Evolutionary conservation across 2,888 invertebrate species (phyloP).

Genomic region (Patella caerulea): DNA sequence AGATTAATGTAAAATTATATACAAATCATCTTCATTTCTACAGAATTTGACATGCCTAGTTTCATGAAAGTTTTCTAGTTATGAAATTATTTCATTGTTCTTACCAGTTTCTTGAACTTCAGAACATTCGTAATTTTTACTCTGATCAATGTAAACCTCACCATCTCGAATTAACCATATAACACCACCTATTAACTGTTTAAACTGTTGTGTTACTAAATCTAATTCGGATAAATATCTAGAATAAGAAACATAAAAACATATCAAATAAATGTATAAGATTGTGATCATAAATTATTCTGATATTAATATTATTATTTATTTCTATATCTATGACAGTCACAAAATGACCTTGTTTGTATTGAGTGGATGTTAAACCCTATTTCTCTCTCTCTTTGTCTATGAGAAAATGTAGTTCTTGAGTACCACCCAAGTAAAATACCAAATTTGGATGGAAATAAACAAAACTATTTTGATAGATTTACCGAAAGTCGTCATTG

Average conservation of each 20-base stretch:
- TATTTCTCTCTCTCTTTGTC: too few species aligned
- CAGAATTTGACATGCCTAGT: background rate
- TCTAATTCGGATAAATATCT: slow-evolving; percentile 69
- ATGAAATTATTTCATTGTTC: background rate
- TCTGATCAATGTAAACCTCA: slow-evolving; percentile 62
- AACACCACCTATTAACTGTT: slow-evolving; percentile 70
- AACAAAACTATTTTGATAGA: too few species aligned
- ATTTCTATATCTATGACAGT: too few species aligned
- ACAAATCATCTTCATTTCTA: background rate
- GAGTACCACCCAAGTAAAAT: too few species aligned
- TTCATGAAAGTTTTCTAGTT: background rate
- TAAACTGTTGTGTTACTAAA: slow-evolving; percentile 60
- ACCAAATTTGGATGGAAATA: too few species aligned
- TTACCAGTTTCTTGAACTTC: slow-evolving; percentile 69
- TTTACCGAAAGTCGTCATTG: too few species aligned
- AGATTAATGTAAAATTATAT: too few species aligned
- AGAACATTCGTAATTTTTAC: slow-evolving; percentile 65
- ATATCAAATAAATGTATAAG: background rate
- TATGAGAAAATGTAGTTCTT: too few species aligned
- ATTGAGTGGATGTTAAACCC: too few species aligned
- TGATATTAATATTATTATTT: too few species aligned
- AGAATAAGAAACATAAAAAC: slow-evolving; percentile 17
- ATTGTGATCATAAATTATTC: too few species aligned
- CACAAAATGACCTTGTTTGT: too few species aligned
- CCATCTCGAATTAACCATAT: slow-evolving; percentile 70